A percentile compares a stretch with the other conserved stretches of the same genome.
Conservation (phyloP, 2,888 invertebrate genomes). For the Cantharis flavilabris region DNA sequence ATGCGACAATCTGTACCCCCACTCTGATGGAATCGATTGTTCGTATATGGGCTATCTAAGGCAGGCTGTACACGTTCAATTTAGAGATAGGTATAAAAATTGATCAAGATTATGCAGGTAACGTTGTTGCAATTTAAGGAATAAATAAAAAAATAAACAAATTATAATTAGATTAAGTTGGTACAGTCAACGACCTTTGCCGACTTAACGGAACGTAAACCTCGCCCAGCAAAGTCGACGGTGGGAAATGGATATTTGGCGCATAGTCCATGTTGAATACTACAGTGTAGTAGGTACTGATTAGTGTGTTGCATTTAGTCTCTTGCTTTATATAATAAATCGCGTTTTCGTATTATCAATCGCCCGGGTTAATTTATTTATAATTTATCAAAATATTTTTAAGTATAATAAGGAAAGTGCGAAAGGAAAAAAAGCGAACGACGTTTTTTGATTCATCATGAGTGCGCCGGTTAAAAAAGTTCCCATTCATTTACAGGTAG, state of each 20-base stretch:
- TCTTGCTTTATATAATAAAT: background rate
- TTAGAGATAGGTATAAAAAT: background rate
- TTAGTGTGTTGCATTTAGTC: background rate
- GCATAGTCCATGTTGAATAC: slow-evolving; percentile 4
- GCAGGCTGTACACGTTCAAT: background rate
- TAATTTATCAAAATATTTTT: background rate
- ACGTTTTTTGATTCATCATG: slow-evolving; percentile 53
- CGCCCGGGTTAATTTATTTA: background rate
- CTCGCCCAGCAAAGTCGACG: slow-evolving; percentile 21
- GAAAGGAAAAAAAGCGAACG: background rate
- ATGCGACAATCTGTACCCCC: background rate
- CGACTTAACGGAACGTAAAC: slow-evolving; percentile 23
- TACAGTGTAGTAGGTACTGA: background rate
- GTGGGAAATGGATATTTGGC: slow-evolving; percentile 10
- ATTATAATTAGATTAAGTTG: background rate
- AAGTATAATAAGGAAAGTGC: background rate
- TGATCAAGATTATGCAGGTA: background rate
- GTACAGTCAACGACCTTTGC: slow-evolving; percentile 8
- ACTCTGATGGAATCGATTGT: background rate
- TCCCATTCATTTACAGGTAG: slow-evolving; percentile 91
- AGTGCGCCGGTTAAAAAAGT: slow-evolving; percentile 91
- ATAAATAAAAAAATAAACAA: background rate
- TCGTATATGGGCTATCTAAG: background rate
- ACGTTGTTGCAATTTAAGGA: background rate
- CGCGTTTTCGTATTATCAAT: background rate